These are phyloP conservation scores for Gorilla gorilla DNA, from an alignment of 2,113 vertebrate species.

Conservation along the genomic window DNA sequence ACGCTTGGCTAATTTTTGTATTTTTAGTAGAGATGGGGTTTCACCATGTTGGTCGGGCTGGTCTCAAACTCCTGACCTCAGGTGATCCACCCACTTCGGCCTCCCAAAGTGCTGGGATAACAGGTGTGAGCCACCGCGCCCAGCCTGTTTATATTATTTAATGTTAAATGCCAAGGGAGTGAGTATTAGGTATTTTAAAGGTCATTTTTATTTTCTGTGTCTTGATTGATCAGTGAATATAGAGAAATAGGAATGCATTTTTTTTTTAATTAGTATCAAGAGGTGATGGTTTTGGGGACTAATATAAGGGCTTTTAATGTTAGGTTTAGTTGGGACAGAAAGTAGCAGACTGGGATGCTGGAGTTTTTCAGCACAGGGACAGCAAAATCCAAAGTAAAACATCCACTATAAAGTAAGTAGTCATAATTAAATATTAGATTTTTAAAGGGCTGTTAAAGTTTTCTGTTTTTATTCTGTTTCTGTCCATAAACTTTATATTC, in stretches of 20 bases:
- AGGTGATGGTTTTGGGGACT: not conserved
- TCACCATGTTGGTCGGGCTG: too few species aligned
- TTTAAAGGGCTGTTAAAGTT: not conserved
- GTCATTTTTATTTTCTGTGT: slow-evolving; percentile 30
- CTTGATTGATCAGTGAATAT: slow-evolving; percentile 3
- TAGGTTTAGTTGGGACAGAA: slow-evolving; percentile 33
- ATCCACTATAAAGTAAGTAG: not conserved
- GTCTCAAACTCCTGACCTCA: too few species aligned
- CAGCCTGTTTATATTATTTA: not conserved
- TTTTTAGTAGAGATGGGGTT: too few species aligned
- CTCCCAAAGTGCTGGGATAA: too few species aligned
- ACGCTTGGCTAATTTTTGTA: too few species aligned
- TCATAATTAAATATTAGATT: not conserved
- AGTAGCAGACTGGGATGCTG: not conserved
- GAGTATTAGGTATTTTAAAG: slow-evolving; percentile 12
- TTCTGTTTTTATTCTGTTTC: not conserved
- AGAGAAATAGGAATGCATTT: not conserved
- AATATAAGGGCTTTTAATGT: not conserved
- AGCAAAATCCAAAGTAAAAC: not conserved
- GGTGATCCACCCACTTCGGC: too few species aligned
- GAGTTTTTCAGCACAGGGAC: not conserved
- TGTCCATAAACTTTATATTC: slow-evolving; percentile 36
- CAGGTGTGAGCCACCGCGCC: too few species aligned
- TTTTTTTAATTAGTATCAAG: not conserved
- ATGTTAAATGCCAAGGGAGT: not conserved